Base-by-base conservation (phyloP, 2,888 invertebrate species). In the Nephrotoma flavescens region DNA sequence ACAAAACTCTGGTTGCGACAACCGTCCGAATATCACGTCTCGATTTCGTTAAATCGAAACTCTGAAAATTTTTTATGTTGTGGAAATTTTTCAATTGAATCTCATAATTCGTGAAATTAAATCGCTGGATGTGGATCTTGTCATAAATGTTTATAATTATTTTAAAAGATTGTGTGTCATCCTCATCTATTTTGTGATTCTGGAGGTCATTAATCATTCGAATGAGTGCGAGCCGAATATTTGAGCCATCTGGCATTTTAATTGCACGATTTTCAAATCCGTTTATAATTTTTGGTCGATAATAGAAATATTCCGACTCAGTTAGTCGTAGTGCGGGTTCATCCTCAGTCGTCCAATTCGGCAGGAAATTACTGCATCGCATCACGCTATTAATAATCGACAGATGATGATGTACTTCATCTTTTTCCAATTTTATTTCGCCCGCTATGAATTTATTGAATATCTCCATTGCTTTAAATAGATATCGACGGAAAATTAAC, bases 141-240 rank as follows among this genome's bases (percentile, higher is more conserved):
- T 88, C 89, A 87, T 86, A 92, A 92, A 92, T 93, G 92, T 91
- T 92, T 91, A 88, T 92, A 91, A 92, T 91, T 89, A 89, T 90
- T 87, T 93, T 93, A 83, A 97, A 93, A 88, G 96, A 95, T 89
- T 95, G 95, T 0, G 96, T 97, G 89, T 97, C 96, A 89, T 97
- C 97, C 88, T 96, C 95, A 88, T 94, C 93, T 86, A 93, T 93
- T 6, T 92, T 90, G 89, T 94, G 93, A 86, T 92, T 93, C 90
- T 95, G 95, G 9, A 96, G 92, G 2, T 92, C 92, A 85, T 94
- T 92, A 89, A 96, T 92, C 0, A 94, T 91, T 41, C 93, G 91
- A 0, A 94, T 93, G 1, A 97, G 90, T 2, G 92, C 92, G 88
- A 92, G 92, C 84, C 96, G 93, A 12, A 96, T 93, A 90, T 97